Base-by-base conservation (phyloP, 2,888 invertebrate genomes). In the Ormyrus labotus region DNA sequence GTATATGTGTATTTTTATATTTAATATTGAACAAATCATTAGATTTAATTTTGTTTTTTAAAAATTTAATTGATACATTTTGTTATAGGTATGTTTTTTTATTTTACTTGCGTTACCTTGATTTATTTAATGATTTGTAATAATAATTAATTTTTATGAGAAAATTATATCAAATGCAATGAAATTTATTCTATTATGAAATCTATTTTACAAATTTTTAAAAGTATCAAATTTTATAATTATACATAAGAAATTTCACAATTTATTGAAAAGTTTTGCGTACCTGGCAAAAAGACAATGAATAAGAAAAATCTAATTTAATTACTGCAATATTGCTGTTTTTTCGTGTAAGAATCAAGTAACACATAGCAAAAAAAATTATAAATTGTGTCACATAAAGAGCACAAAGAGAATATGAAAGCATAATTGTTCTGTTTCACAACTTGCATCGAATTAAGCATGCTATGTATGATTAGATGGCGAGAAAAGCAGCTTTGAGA, bases 201-300 rank as follows among this genome's bases (percentile, higher is more conserved):
- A 3, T 34, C 34, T 34, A 34, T 34, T 34, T 34, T 34, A 34
- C 34, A 4, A 34, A 34, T 34, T 34, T 34, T 34, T 34, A 34
- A 34, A 34, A 34, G 34, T 34, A 34, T 34, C 4, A 34, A 34
- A 34, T 34, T 34, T 34, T 34, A 34, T 34, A 34, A 34, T 34
- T 34, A 34, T 34, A 34, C 34, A 34, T 34, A 34, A 34, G 34
- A 34, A 34, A 34, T 34, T 34, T 34, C 4, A 34, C 67, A 61
- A 67, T 48, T 6, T 19, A 65, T 55, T 74, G 65, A 19, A 70
- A 69, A 57, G 34, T 61, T 71, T 69, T 73, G 13, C 45, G 55
- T 79, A 74, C 69, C 58, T 74, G 64, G 53, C 13, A 10, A 72
- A n/a, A 73, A 58, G 13, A 64, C n/a, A 51, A 63, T 63, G 68